These are phyloP conservation scores for Baccha elongata DNA, from an alignment of 2,888 invertebrate genomes.

Conservation along the genomic window DNA sequence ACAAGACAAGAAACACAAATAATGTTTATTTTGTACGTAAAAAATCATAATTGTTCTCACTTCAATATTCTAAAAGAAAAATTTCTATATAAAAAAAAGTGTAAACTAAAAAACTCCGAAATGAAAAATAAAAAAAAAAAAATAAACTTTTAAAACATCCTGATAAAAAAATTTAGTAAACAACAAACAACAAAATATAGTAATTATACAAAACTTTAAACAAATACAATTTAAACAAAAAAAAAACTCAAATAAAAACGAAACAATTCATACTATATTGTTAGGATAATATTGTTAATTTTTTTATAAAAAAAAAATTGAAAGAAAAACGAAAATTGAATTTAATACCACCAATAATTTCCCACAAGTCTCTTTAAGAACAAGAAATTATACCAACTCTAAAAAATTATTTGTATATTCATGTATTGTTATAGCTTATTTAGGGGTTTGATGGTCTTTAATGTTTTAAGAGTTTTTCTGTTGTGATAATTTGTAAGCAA, in stretches of 20 bases:
- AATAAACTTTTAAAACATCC: constrained; percentile 37
- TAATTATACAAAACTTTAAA: constrained; percentile 61
- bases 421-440: constrained; percentile 25
- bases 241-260: constrained; percentile 18
- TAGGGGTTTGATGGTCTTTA: constrained; percentile 39
- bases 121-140: constrained; percentile 32
- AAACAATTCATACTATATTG: constrained; percentile 48
- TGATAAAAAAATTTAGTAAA: constrained; percentile 41
- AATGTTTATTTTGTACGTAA: constrained; percentile 48
- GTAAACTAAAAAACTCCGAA: constrained; percentile 41
- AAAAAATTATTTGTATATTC: constrained; percentile 31
- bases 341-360: constrained; percentile 70
- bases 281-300: constrained; percentile 64
- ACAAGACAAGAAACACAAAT: constrained; percentile 23
- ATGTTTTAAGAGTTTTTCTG: neutral
- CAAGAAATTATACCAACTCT: constrained; percentile 22
- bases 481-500: too few species aligned
- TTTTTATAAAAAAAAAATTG: constrained; percentile 48
- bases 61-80: constrained; percentile 61
- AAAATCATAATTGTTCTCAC: constrained; percentile 52
- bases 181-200: constrained; percentile 37
- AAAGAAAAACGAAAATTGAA: constrained; percentile 73
- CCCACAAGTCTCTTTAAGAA: constrained; percentile 64
- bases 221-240: constrained; percentile 33
- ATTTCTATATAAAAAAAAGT: constrained; percentile 10